Evolutionary conservation across 2,888 invertebrate species (phyloP).

Genomic region (Psylliodes chrysocephalus): DNA sequence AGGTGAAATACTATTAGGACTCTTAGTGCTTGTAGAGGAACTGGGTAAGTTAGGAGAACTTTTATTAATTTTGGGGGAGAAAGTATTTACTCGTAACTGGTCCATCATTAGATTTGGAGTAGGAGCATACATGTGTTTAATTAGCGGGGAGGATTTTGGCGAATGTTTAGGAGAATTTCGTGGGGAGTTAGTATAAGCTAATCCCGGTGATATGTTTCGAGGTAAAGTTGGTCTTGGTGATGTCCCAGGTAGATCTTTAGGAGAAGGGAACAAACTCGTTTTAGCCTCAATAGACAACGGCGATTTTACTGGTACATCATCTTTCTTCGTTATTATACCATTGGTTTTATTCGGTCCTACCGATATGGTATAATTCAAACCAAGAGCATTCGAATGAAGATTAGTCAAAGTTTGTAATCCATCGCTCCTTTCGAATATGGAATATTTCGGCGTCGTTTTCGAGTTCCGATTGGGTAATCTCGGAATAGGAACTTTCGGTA

Average conservation of each 20-base stretch:
- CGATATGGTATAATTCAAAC: constrained; percentile 61
- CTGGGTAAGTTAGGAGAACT: constrained; percentile 35
- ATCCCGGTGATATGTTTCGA: constrained; percentile 34
- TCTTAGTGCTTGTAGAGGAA: constrained; percentile 22
- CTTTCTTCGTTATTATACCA: constrained; percentile 40
- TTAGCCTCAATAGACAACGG: constrained; percentile 4
- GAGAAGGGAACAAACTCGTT: constrained; percentile 14
- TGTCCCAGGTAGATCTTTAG: constrained; percentile 28
- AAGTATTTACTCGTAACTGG: constrained; percentile 36
- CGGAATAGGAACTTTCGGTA: constrained; percentile 56
- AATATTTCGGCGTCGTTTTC: constrained; percentile 33
- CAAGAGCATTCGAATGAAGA: constrained; percentile 59
- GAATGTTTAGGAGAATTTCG: constrained; percentile 49
- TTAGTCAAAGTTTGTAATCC: constrained; percentile 48
- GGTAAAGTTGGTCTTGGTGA: constrained; percentile 38
- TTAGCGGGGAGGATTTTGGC: constrained; percentile 52
- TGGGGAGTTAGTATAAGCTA: constrained; percentile 35
- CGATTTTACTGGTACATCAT: constrained; percentile 35
- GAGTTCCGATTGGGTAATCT: constrained; percentile 50
- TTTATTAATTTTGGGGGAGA: constrained; percentile 33
- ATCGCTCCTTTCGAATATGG: constrained; percentile 28
- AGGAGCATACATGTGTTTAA: constrained; percentile 54
- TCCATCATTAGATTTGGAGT: no score
- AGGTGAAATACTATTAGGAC: constrained; percentile 11
- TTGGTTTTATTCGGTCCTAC: constrained; percentile 49